Evolutionary conservation across 2,888 invertebrate genomes (phyloP), one percentile per base, ranked within the genome.

Genomic region (Daptonema setosum): DNA sequence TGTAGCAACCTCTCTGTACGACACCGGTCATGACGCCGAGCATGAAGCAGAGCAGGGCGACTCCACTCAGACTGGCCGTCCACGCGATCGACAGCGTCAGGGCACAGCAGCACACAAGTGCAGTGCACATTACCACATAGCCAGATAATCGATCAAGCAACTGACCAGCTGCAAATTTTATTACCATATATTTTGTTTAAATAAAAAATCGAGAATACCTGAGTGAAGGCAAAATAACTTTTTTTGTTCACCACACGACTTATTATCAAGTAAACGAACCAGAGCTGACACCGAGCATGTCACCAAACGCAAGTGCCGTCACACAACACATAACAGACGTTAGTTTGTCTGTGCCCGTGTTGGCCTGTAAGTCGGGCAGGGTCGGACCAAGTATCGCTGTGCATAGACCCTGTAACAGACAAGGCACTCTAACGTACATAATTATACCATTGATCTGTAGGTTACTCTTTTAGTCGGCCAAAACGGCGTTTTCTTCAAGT

Each of bases 331-430:
- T 41, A 25, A 55, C 22, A 20, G 48, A 55, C 2, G 8, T 8
- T 20, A 52, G n/a, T 5, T 35, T 28, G 20, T 3, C 28, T 2
- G 30, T 26, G 28, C 24, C 28, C 29, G 51, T 56, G 3, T 28
- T 48, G 3, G 50, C 48, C 26, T 57, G 57, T 41, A 57, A 43
- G 25, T 57, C 57, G 20, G 54, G 57, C 54, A 57, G 30, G 2
- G 57, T 57, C 2, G 57, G 54, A 14, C 57, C 57, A 24, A 57
- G 48, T 11, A 57, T 48, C 2, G 54, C 47, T 26, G 55, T 20
- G 43, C 53, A 53, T 26, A 57, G 20, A 25, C 57, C 57, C 57
- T 57, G 47, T 2, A 45, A 54, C 14, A 53, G n/a, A 22, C 20
- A 20, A 14, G 14, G n/a, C 48, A 48, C 48, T 8, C 8, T 8